Base-by-base conservation (phyloP, 1,140 invertebrate genomes). In the Drosophila punjabiensis region DNA sequence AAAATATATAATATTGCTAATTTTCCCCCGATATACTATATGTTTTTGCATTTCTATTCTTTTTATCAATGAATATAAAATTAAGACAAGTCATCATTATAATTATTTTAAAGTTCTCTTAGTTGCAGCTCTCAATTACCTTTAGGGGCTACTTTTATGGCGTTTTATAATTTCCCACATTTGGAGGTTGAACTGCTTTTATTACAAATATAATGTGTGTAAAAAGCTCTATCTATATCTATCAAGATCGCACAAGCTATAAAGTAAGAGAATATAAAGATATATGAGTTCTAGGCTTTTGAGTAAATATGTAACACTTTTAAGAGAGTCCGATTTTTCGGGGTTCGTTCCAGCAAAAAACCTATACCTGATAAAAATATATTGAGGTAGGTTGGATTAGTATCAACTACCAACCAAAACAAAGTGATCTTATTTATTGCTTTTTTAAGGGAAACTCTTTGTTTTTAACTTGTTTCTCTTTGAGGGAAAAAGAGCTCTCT, bases 321-420 rank as follows among this genome's bases (percentile, higher is more conserved):
- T 32, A 30, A 61, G n/a, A 48, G 28, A 61, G 13, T 2, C 20
- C 6, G 2, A 11, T 16, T n/a, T 33, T 30, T 28, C 0, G 5
- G 1, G 6, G 1, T 41, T 30, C 39, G 2, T n/a, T n/a, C 1
- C 0, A 20, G 4, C 30, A 3, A 5, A 33, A 53, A 53, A 60
- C n/a, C n/a, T 61, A 18, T 0, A 13, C 3, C n/a, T 4, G 3
- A 5, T 20, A 4, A 48, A 32, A 56, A 16, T 10, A 56, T 28
- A 24, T 63, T 56, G 61, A 37, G 61, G 61, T 37, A 63, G 48
- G 61, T 37, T 63, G 11, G 14, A 13, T n/a, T n/a, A 14, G n/a
- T 47, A 8, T 24, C 14, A 24, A 33, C 14, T 9, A 16, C 13
- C 20, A 13, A 33, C 32, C 14, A 16, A 28, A 35, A 16, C 0